Base-by-base conservation (phyloP, 1,140 invertebrate genomes). In the Bombyx mandarina region DNA sequence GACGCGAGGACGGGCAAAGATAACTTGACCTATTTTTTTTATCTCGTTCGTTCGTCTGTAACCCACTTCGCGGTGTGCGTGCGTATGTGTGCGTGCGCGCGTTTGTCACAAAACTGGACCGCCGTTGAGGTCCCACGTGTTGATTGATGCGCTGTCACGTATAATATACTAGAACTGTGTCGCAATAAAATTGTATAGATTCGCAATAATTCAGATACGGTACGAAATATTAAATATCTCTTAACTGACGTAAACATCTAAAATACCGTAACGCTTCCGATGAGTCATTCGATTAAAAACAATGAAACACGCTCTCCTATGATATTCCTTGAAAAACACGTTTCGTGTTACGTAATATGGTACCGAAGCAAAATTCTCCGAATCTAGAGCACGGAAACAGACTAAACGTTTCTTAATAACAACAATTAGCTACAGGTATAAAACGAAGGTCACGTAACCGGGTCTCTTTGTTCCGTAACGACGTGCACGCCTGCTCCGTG, bases 1-100 rank as follows among this genome's bases (percentile, higher is more conserved):
- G 71, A 55, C 69, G 67, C 83, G 83, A 86, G 83, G 83, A 86
- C 83, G 74, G 72, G 64, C 67, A 63, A 82, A 85, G 83, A 86
- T 85, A 85, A 81, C 83, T 86, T 86, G 83, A 85, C 83, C 83
- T 71, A 86, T 86, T 86, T 86, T 62, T 82, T 86, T 83, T 86
- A 83, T 86, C 82, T 84, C 70, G 71, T 72, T 75, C 77, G 69
- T 72, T 73, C 77, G 73, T 73, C 73, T 81, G 66, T 83, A 86
- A 85, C 83, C 83, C 74, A 86, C 73, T 75, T 86, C 75, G 61
- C 61, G 57, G 54, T 67, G 60, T 18, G 44, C 56, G 50, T 22
- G 67, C 53, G 62, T 71, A 78, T 71, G 77, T 82, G 80, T 70
- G 66, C 66, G 56, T 65, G 63, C 58, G 45, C 12, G 69, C 60